Base-by-base conservation (phyloP, 2,888 invertebrate genomes). In the Steinernema carpocapsae region DNA sequence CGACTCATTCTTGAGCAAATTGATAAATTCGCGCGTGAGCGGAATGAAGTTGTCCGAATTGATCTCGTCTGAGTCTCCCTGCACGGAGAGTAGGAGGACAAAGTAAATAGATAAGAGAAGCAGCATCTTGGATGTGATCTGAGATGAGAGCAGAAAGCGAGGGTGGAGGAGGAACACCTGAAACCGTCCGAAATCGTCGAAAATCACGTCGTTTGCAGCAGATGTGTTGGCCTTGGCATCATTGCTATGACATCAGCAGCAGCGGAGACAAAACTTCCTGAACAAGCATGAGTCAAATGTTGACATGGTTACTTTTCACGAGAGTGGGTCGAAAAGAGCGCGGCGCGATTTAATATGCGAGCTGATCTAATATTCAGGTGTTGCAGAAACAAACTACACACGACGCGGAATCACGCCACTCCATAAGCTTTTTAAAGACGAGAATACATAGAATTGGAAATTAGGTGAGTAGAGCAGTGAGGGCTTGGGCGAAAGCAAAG, bases 1-100 rank as follows among this genome's bases (percentile, higher is more conserved):
- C 19, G 77, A 78, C 37, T 82, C 82, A 72, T 86, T 83, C 45
- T 81, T 79, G 37, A 86, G 75, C 64, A 80, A 75, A 71, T 81
- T 79, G 32, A 86, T 78, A 74, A 85, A 85, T 64, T 82, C 80
- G 45, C 74, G 73, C 1, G 76, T 78, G 22, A 79, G 46, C 14
- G 78, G 78, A 26, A 78, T 56, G 46, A 78, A 78, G n/a, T 64
- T 64, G 64, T 64, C 64, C 32, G 64, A 64, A n/a, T 64, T 64
- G 64, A 64, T 29, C 17, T 64, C 64, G 64, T 64, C 64, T 7
- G 52, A 22, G 52, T 12, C 24, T n/a, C 22, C 52, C 22, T 48
- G 17, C 6, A 48, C 48, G 3, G 19, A 14, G 17, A 19, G n/a
- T 17, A 32, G 3, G 64, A 64, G 32, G 32, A 26, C 52, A 12